Evolutionary conservation across 1,140 invertebrate genomes (phyloP), one percentile per base, ranked within the genome.

Genomic region (Hylyphantes graminicola): DNA sequence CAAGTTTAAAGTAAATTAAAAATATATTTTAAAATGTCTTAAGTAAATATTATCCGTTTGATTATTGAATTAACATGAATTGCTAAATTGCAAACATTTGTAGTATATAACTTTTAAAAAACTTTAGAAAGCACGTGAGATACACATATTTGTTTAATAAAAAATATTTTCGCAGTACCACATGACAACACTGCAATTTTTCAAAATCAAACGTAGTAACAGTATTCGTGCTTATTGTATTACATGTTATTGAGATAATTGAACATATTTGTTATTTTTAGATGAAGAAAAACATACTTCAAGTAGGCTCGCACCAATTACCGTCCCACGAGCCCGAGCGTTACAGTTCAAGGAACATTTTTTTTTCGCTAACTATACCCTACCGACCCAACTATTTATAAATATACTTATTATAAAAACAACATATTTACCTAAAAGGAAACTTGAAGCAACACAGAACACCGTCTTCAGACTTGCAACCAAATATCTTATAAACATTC

Each of bases 401-500:
- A 35, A 35, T 35, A 35, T 35, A 35, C 35, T 35, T 35, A 35
- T 35, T 35, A 35, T 35, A 35, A 35, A 35, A 35, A 35, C 35
- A 35, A 35, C 35, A 35, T 35, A 35, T 35, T 35, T 35, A 35
- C 35, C 35, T 35, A 61, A 12, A 61, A 61, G 6, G 6, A 61
- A 61, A 61, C 57, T 17, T 61, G 12, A 61, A 6, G 17, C 12
- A 61, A 61, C 17, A 3, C 17, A 12, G 17, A 61, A 61, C 12
- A 61, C 57, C 48, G 19, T 63, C 21, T 76, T 35, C 53, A 76
- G 57, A 35, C 35, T 67, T 21, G 35, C 63, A 13, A 17, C 50
- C 9, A 11, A 5, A 17, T 21, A 21, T 55, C 13, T 53, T 13
- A 13, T 50, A n/a, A 64, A 78, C 53, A 80, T 80, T 80, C 64